These are phyloP conservation scores for Cenopis cana DNA, from an alignment of 2,888 invertebrate species.

Conservation along the genomic window DNA sequence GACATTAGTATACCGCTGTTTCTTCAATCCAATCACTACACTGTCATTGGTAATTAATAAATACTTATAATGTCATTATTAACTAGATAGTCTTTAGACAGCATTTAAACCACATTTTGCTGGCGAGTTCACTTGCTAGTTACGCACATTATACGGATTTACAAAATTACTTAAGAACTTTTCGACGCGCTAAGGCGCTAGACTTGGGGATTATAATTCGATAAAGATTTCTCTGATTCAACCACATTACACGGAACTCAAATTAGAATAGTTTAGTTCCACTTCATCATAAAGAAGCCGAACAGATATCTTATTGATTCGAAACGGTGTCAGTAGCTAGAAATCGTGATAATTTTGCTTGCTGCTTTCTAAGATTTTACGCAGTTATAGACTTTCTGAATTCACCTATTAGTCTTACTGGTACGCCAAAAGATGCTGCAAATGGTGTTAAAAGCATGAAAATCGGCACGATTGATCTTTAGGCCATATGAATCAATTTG, in stretches of 20 bases:
- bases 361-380: conserved; percentile 20
- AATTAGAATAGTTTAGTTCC: conserved; percentile 15
- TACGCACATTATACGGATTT: not conserved
- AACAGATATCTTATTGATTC: conserved; percentile 20
- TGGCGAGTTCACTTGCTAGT: conserved; percentile 3
- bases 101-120: not conserved
- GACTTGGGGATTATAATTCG: no score
- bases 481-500: no score
- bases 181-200: no score
- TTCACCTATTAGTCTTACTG: not conserved
- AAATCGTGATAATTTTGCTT: conserved; percentile 31
- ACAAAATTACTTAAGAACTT: no score
- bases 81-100: no score
- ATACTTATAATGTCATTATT: no score
- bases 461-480: no score
- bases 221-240: not conserved
- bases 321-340: conserved; percentile 11
- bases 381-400: not conserved
- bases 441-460: no score
- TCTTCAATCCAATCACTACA: no score
- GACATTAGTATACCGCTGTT: no score
- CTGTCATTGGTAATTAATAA: no score
- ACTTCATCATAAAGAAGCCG: conserved; percentile 9
- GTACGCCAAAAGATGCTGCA: no score
- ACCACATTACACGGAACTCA: not conserved